Conservation (phyloP, 1,140 invertebrate genomes). For the Alviniconcha marisindica region DNA sequence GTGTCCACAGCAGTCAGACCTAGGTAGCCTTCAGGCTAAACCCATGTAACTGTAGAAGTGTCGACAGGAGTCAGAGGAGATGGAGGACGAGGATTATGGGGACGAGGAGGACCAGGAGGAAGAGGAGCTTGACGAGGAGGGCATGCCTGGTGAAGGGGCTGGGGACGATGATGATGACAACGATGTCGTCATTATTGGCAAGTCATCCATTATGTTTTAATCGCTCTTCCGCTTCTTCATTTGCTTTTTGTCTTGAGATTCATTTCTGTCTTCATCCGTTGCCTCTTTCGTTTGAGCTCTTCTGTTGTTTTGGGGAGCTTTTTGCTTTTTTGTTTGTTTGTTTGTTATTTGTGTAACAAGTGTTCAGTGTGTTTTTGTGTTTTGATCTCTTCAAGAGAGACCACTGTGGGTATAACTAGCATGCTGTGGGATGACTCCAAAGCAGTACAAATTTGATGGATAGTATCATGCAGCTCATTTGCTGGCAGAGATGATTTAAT, state of each 20-base stretch:
- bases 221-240: neutral
- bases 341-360: neutral
- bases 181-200: conserved; percentile 72
- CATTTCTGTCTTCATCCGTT: too few relatives aligned
- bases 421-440: too few relatives aligned
- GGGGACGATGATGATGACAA: conserved; percentile 60
- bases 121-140: conserved; percentile 74
- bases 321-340: neutral
- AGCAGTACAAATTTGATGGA: too few relatives aligned
- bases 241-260: conserved; percentile 8
- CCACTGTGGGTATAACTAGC: too few relatives aligned
- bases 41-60: too few relatives aligned
- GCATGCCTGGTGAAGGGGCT: conserved; percentile 74
- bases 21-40: too few relatives aligned
- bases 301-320: too few relatives aligned
- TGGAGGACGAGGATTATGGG: conserved; percentile 32
- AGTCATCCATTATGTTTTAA: conserved; percentile 14
- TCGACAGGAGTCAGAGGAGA: conserved; percentile 53
- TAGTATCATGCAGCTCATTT: too few relatives aligned
- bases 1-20: too few relatives aligned
- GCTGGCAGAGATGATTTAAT: too few relatives aligned
- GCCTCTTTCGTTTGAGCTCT: too few relatives aligned
- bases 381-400: too few relatives aligned
- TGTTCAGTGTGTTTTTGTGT: neutral
- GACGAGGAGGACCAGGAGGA: conserved; percentile 69